Base-by-base conservation (phyloP, 2,113 vertebrate species). In the Triplophysa rosa region DNA sequence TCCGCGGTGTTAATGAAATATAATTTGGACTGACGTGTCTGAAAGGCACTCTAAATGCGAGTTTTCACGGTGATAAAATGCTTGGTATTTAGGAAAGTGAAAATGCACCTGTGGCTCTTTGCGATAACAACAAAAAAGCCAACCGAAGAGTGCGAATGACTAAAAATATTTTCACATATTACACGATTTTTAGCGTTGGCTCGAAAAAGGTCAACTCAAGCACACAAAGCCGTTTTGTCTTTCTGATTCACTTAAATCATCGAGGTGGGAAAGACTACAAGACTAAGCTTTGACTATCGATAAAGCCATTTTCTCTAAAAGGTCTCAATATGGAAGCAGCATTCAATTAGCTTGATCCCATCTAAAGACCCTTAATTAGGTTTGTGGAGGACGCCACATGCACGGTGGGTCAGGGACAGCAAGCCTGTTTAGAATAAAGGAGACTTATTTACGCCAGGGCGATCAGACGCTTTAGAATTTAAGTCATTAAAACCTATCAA, bases 371-470 rank as follows among this genome's bases (percentile, higher is more conserved):
- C 85, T 90, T 92, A 92, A 92, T 92, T 91, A 89, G 90, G 88
- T 90, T 87, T 86, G 84, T 86, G 88, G 68, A 89, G 89, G 87
- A 90, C 89, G 82, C 81, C 86, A 65, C 73, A 74, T 82, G 73
- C 74, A 77, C 59, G 29, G 73, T 68, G 77, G 66, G 77, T 70
- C 73, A 88, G 86, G 88, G 66, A 82, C 76, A 82, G 73, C 80
- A 75, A 78, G 76, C 29, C 88, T 88, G 87, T 80, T 86, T 90
- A 85, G 74, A 92, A 93, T 95, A 92, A 92, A 93, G 82, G 89
- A 92, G 93, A 94, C 92, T 95, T 94, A 92, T 95, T 93, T 93
- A 95, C 92, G 92, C 91, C 94, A 94, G 90, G 93, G 86, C 88
- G 93, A 95, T 95, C 95, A 95, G 91, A 90, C 84, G 94, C 93